Evolutionary conservation across 2,888 invertebrate genomes (phyloP), one percentile per base, ranked within the genome.

Genomic region (Noctua comes): DNA sequence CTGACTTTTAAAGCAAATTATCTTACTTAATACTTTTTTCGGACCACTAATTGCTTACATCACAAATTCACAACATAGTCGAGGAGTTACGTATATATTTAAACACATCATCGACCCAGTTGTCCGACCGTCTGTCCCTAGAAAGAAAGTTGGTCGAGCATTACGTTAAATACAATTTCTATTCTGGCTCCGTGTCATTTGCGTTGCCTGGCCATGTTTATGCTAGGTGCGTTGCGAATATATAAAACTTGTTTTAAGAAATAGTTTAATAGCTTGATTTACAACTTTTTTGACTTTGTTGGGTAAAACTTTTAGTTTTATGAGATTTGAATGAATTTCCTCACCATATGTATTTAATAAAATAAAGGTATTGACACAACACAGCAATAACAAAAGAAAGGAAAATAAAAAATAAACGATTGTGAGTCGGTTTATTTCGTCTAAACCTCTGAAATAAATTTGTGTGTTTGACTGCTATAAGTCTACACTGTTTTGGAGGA

Each of bases 81-180:
- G 27, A 0, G 31, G 59, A 86, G 77, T 84, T 79, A 84, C 80
- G 79, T 76, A 74, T 71, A 83, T 82, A 69, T 85, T 81, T 85
- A 69, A 70, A 74, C 68, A 83, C 82, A n/a, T 65, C 48, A 78
- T 65, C 75, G 86, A 83, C 84, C 86, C 24, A 84, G 75, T 79
- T 84, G 75, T 81, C 73, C 27, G 68, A 31, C 64, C 84, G 68
- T 85, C 76, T 71, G 86, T 71, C 87, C 85, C 87, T 87, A 75
- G 80, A 87, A 84, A 79, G 85, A 87, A 85, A 87, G 85, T 86
- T 81, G 74, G 78, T 68, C 81, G 85, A 54, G 68, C 75, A 78
- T 84, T 87, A 81, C 81, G 81, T 85, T 78, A 81, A 84, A 78
- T 73, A 74, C 87, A 84, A 83, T 86, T 85, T 86, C 83, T 87